Conservation (phyloP, 1,140 invertebrate genomes). For the Solenopsis invicta region DNA sequence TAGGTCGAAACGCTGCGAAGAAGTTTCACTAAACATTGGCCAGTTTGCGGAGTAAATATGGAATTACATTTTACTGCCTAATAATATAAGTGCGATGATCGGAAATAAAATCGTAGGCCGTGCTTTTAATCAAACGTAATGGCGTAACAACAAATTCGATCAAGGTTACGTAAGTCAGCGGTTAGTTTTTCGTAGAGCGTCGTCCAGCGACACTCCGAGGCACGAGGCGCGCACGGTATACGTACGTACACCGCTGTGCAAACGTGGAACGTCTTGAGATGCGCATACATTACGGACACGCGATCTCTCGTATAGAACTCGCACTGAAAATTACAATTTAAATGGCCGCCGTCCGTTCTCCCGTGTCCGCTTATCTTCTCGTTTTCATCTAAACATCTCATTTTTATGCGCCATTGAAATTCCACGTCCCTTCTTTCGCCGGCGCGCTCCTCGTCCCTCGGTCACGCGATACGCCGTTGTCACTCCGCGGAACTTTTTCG, state of each 20-base stretch:
- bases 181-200: constrained; percentile 30
- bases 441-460: constrained; percentile 55
- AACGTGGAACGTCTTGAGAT: constrained; percentile 82
- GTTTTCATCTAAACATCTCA: constrained; percentile 87
- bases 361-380: constrained; percentile 82
- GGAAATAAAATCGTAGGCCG: neutral
- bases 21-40: no score
- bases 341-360: constrained; percentile 81
- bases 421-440: constrained; percentile 73
- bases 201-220: constrained; percentile 25
- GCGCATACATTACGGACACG: constrained; percentile 86
- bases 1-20: no score
- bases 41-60: no score
- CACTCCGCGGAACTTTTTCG: constrained; percentile 66
- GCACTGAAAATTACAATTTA: constrained; percentile 87
- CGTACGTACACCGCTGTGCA: constrained; percentile 77
- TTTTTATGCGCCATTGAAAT: constrained; percentile 87
- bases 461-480: constrained; percentile 77
- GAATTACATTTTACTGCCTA: no score
- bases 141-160: constrained; percentile 10
- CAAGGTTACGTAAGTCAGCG: constrained; percentile 41
- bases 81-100: neutral
- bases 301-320: constrained; percentile 79
- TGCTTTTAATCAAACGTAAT: constrained; percentile 13
- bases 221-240: constrained; percentile 6